phyloP scores from a whole-genome alignment of 2,888 invertebrate genomes.

The Ochropleura plecta region DNA sequence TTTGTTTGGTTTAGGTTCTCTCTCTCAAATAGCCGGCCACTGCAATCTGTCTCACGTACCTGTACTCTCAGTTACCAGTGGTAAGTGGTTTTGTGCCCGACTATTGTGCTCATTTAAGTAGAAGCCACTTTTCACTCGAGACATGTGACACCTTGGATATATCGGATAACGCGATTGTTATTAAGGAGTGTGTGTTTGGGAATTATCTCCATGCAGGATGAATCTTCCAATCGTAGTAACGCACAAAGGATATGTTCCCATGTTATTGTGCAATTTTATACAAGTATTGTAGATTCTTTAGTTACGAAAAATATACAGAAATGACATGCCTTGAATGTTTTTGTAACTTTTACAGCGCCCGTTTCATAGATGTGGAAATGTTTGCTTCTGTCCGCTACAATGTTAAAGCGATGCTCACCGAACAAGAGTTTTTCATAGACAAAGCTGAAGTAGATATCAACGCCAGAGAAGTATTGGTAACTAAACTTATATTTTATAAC shows the following conservation, averaged over 20 bases:
- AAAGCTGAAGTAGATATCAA: constrained; percentile 23
- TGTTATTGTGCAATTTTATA: not conserved
- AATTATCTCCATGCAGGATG: too few species aligned
- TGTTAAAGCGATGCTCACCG: too few species aligned
- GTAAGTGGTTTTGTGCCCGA: too few species aligned
- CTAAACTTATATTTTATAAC: not conserved
- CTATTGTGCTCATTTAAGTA: too few species aligned
- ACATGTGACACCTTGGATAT: not conserved
- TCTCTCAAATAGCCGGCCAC: too few species aligned
- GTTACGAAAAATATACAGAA: not conserved
- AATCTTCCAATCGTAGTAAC: too few species aligned
- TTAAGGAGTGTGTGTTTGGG: too few species aligned
- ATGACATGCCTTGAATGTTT: too few species aligned
- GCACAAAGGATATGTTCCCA: too few species aligned
- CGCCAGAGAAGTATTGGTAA: constrained; percentile 15
- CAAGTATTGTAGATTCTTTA: not conserved
- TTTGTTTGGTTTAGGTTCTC: too few species aligned
- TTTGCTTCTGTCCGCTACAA: not conserved
- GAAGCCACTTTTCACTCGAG: not conserved
- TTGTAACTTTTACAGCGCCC: constrained; percentile 9
- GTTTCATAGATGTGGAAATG: not conserved
- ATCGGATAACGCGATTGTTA: not conserved
- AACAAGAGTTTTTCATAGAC: constrained; percentile 1
- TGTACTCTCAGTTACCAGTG: too few species aligned
- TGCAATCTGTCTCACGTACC: too few species aligned